Percentiles rank a stretch among this genome's conserved stretches.
Conservation (phyloP, 2,797 vertebrate species). For the Melanotaenia parkinsoni region DNA sequence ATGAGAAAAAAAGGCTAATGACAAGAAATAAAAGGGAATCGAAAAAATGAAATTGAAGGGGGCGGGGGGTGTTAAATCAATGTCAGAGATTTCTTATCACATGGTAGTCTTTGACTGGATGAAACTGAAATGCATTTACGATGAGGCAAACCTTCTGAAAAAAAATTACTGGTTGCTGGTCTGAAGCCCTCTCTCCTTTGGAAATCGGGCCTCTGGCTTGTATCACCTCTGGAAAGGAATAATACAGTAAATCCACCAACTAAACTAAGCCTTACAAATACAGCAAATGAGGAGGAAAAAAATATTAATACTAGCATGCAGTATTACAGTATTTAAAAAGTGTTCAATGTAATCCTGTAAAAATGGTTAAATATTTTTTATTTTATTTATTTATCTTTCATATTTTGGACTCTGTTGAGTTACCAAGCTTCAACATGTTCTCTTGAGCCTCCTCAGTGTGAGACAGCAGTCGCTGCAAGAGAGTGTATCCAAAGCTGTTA, state of each 20-base stretch:
- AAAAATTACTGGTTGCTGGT: conserved; percentile 90
- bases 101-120: conserved; percentile 14
- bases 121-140: conserved; percentile 16
- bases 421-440: conserved; percentile 92
- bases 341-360: background rate
- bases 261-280: background rate
- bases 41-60: conserved; percentile 13
- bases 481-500: conserved; percentile 90
- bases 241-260: background rate
- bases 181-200: conserved; percentile 87
- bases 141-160: conserved; percentile 87
- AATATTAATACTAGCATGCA: background rate
- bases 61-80: conserved; percentile 10
- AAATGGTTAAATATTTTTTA: background rate
- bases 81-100: conserved; percentile 32
- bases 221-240: conserved; percentile 72
- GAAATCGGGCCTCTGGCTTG: conserved; percentile 77
- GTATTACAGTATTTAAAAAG: background rate
- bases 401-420: conserved; percentile 8
- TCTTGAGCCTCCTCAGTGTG: conserved; percentile 92
- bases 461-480: conserved; percentile 90
- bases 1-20: conserved; percentile 30
- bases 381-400: background rate
- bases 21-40: conserved; percentile 32
- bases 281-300: background rate